Evolutionary conservation across 2,113 vertebrate species (phyloP), one percentile per base, ranked within the genome.

Genomic region (Asarcornis scutulata): DNA sequence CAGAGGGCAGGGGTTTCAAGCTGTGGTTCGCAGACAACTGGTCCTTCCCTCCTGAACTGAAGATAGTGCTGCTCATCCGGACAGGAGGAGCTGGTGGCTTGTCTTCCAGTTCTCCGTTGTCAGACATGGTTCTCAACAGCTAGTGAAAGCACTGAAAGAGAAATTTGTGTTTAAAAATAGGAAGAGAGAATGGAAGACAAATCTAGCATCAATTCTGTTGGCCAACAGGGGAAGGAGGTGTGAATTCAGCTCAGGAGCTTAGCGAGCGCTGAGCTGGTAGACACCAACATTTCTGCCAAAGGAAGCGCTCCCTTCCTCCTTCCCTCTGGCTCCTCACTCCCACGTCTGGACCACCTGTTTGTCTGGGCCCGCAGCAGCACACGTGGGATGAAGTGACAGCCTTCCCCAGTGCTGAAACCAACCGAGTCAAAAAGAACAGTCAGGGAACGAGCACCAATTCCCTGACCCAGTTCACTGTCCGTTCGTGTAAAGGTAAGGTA

Each of bases 31-130:
- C 97, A 16, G 97, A 98, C 68, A 99, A 91, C 2, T 97, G 98
- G 95, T 99, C 99, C 98, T 99, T 99, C 90, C 98, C 97, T 36
- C 98, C 98, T 20, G 98, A 97, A 93, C 98, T 98, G 95, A 99
- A 98, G 96, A 99, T 99, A 64, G 98, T 98, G 44, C 99, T 99
- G 97, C 98, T 99, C 98, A 99, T 99, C 53, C 99, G 98, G 91
- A 99, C 99, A 0, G 99, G 99, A 94, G 99, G 99, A n/a, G 99
- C 99, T 8, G 99, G 99, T 48, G 99, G 99, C 88, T 99, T 99
- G 97, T 99, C 99, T 98, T 99, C 99, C 26, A 99, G 97, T 96
- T 99, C 99, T 94, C 99, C 99, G 97, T 99, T 99, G 97, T 99
- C 99, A 97, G 98, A 99, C 99, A 99, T 99, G 95, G 93, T 94